Percentiles rank a stretch among this genome's conserved stretches.
Conservation (phyloP, 2,113 vertebrate genomes). For the Gila orcuttii region DNA sequence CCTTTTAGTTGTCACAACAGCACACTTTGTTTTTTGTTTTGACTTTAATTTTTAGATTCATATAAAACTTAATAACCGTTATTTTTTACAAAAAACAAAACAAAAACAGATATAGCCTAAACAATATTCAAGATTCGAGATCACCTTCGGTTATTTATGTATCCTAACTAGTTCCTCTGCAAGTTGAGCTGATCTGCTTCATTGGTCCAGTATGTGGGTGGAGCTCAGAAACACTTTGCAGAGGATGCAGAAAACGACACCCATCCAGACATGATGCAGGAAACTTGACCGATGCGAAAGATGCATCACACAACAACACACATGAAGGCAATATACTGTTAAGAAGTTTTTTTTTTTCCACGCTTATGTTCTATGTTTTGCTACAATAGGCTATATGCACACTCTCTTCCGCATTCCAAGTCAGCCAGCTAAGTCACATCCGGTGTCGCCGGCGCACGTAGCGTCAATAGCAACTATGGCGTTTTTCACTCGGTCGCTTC, state of each 20-base stretch:
- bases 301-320: not conserved
- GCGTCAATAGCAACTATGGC: too few relatives aligned
- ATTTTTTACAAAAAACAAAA: too few relatives aligned
- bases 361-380: not conserved
- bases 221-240: slow-evolving; percentile 39
- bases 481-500: too few relatives aligned
- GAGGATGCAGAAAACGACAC: slow-evolving; percentile 30
- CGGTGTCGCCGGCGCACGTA: too few relatives aligned
- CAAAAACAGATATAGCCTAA: not conserved
- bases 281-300: slow-evolving; percentile 13
- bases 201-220: slow-evolving; percentile 40
- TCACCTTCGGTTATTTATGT: not conserved
- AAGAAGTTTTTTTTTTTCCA: slow-evolving; percentile 26
- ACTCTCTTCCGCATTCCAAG: too few relatives aligned
- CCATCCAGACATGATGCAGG: not conserved
- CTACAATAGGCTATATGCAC: too few relatives aligned
- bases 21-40: too few relatives aligned
- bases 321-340: slow-evolving; percentile 5
- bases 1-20: too few relatives aligned
- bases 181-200: not conserved
- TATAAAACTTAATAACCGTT: too few relatives aligned
- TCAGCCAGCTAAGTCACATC: too few relatives aligned
- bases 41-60: too few relatives aligned
- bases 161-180: not conserved
- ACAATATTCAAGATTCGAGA: not conserved